These are phyloP conservation scores for Hozukius guyotensis DNA, from an alignment of 2,797 vertebrate species.

Conservation along the genomic window DNA sequence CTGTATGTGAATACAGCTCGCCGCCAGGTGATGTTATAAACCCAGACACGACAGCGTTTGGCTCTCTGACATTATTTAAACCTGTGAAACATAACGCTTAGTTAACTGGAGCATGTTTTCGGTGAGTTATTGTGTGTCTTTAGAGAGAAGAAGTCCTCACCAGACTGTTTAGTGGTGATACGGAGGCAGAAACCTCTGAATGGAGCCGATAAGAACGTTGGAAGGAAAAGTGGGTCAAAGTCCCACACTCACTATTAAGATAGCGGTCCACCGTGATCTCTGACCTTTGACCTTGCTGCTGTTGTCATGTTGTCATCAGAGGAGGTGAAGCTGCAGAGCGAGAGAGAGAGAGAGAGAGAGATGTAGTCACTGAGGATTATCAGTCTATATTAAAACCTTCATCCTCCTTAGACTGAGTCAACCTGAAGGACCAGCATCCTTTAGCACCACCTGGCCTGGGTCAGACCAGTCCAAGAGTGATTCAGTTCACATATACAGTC, in stretches of 20 bases:
- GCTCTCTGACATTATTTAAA: too few relatives aligned
- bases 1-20: too few relatives aligned
- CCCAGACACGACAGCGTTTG: too few relatives aligned
- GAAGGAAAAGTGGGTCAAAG: background rate
- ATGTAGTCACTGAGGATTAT: conserved; percentile 35
- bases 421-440: conserved; percentile 15
- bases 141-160: background rate
- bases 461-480: background rate
- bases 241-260: background rate
- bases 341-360: background rate
- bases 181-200: background rate
- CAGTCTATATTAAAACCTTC: conserved; percentile 55
- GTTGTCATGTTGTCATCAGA: background rate
- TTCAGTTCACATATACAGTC: background rate
- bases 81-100: background rate
- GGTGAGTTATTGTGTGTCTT: too few relatives aligned
- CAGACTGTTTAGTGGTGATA: background rate
- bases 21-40: too few relatives aligned
- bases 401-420: conserved; percentile 54
- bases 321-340: background rate
- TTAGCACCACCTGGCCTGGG: background rate
- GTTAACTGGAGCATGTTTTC: background rate
- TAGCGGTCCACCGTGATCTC: background rate
- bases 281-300: conserved; percentile 22
- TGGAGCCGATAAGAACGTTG: background rate